Evolutionary conservation across 2,797 vertebrate species (phyloP).

Genomic region (Diplodus sargus): DNA sequence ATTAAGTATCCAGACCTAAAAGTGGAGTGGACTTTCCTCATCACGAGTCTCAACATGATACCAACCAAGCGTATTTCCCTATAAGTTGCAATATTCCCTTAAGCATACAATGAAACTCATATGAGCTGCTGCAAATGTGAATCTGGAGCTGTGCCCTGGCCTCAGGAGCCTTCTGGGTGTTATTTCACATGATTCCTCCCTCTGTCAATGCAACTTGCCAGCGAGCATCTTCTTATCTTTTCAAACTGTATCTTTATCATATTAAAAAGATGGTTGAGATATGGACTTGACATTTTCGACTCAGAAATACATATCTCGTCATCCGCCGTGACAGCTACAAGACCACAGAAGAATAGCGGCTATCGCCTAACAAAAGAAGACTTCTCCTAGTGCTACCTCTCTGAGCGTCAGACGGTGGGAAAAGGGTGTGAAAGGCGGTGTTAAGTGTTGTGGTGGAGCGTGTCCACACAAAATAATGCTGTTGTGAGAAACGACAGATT

Average conservation of each 20-base stretch:
- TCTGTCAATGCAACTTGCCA: neutral
- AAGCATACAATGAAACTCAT: constrained; percentile 3
- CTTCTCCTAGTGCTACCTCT: neutral
- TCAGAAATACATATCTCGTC: constrained; percentile 21
- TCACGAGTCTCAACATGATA: neutral
- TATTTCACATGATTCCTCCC: constrained; percentile 12
- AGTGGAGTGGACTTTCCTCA: no score
- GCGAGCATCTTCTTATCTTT: constrained; percentile 19
- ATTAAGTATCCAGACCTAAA: neutral
- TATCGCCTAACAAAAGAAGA: constrained; percentile 26
- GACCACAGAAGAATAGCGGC: constrained; percentile 33
- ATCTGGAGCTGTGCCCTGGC: neutral
- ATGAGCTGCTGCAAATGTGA: neutral
- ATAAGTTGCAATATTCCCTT: neutral
- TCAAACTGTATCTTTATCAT: constrained; percentile 14
- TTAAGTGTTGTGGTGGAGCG: constrained; percentile 15
- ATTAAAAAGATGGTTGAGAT: constrained; percentile 26
- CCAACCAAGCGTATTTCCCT: neutral
- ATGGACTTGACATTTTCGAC: constrained; percentile 8
- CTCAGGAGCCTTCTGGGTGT: neutral
- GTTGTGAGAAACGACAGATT: neutral
- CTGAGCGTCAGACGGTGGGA: neutral
- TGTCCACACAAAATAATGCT: neutral
- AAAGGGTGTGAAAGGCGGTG: constrained; percentile 19
- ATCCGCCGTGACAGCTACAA: constrained; percentile 54